These are phyloP conservation scores for Geotrupes spiniger DNA, from an alignment of 2,888 invertebrate genomes.

Conservation along the genomic window DNA sequence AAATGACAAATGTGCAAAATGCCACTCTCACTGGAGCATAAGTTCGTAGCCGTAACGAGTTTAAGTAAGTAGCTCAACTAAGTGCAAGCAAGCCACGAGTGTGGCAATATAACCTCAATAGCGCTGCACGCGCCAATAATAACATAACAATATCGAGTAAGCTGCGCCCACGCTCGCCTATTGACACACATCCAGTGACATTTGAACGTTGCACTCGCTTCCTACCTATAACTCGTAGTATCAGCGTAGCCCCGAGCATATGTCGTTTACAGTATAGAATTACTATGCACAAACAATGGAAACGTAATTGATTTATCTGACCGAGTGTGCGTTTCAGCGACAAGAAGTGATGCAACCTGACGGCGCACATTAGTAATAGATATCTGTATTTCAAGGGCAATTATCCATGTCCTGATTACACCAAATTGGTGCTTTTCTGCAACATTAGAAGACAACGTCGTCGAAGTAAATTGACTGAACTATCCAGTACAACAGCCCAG, in stretches of 20 bases:
- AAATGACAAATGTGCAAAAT: conserved; percentile 18
- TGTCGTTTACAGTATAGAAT: conserved; percentile 4
- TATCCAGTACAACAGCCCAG: no score
- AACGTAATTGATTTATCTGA: conserved; percentile 5
- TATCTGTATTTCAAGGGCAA: no score
- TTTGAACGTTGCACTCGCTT: conserved; percentile 36
- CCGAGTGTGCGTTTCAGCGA: neutral
- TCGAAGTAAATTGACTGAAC: no score
- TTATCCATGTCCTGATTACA: no score
- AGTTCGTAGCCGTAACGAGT: conserved; percentile 21
- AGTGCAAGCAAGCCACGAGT: conserved; percentile 24
- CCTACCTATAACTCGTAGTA: conserved; percentile 23
- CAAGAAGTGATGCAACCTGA: no score
- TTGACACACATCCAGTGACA: conserved; percentile 40
- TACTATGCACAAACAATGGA: conserved; percentile 4
- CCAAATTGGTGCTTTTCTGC: no score
- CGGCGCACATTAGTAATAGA: no score
- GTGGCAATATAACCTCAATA: conserved; percentile 40
- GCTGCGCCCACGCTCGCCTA: conserved; percentile 40
- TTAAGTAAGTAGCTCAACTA: conserved; percentile 23
- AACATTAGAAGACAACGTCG: no score
- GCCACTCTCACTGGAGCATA: conserved; percentile 17
- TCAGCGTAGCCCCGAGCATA: neutral
- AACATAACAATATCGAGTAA: conserved; percentile 41
- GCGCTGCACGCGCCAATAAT: conserved; percentile 40